Evolutionary conservation across 1,140 invertebrate species (phyloP).

Genomic region (Atta texana): DNA sequence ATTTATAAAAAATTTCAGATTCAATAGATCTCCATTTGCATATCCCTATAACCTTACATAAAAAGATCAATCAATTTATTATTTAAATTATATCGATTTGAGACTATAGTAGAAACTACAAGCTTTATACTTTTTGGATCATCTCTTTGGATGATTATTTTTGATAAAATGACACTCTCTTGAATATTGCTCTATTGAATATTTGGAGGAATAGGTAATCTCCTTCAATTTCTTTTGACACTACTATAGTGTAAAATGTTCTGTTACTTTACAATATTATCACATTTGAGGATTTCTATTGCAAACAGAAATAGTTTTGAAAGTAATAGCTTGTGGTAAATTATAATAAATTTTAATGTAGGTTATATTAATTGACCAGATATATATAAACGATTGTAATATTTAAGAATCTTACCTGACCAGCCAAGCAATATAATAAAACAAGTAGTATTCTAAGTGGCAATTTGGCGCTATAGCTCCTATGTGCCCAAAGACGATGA

Average conservation of each 20-base stretch:
- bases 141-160: too few relatives aligned
- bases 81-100: too few relatives aligned
- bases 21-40: too few relatives aligned
- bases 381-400: neutral
- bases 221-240: too few relatives aligned
- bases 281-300: neutral
- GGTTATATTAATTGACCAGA: neutral
- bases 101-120: too few relatives aligned
- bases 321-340: neutral
- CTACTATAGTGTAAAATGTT: neutral
- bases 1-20: too few relatives aligned
- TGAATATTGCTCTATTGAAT: too few relatives aligned
- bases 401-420: constrained; percentile 75
- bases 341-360: neutral
- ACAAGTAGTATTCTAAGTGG: constrained; percentile 88
- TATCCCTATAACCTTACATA: too few relatives aligned
- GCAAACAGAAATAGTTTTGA: neutral
- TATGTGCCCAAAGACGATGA: constrained; percentile 94
- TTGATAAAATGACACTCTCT: too few relatives aligned
- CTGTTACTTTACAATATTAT: neutral
- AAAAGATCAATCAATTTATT: too few relatives aligned
- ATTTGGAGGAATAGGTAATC: too few relatives aligned
- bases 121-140: too few relatives aligned
- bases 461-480: constrained; percentile 92
- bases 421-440: constrained; percentile 80